phyloP scores from a whole-genome alignment of 2,888 invertebrate species.

The Hirudinaria manillensis region DNA sequence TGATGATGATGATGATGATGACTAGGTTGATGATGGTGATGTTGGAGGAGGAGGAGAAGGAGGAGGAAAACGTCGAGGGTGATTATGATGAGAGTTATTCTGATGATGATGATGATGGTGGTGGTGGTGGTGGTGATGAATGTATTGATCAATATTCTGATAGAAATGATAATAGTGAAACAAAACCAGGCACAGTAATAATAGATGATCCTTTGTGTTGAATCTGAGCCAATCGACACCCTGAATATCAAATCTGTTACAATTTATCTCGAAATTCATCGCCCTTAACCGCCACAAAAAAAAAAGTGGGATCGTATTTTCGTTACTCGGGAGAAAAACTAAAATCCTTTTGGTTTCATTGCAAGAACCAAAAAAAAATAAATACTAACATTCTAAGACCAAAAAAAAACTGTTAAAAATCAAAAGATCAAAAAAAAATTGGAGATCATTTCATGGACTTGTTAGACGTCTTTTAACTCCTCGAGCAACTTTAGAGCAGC shows the following conservation, averaged over 20 bases:
- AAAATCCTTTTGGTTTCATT: too few relatives aligned
- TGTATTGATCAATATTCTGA: neutral
- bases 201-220: neutral
- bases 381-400: too few relatives aligned
- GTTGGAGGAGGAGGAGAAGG: neutral
- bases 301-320: too few relatives aligned
- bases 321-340: too few relatives aligned
- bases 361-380: too few relatives aligned
- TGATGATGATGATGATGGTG: slow-evolving; percentile 20
- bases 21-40: neutral
- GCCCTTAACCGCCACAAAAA: too few relatives aligned
- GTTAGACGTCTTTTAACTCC: too few relatives aligned
- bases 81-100: slow-evolving; percentile 13
- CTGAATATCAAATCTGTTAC: neutral
- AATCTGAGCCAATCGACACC: neutral
- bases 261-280: too few relatives aligned
- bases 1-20: slow-evolving; percentile 4
- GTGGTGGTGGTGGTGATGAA: slow-evolving; percentile 3
- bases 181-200: neutral
- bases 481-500: too few relatives aligned
- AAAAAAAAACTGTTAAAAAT: too few relatives aligned
- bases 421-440: too few relatives aligned
- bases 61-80: slow-evolving; percentile 1
- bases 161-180: neutral
- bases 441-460: too few relatives aligned